Evolutionary conservation across 2,113 vertebrate species (phyloP).

Genomic region (Paramisgurnus dabryanus): DNA sequence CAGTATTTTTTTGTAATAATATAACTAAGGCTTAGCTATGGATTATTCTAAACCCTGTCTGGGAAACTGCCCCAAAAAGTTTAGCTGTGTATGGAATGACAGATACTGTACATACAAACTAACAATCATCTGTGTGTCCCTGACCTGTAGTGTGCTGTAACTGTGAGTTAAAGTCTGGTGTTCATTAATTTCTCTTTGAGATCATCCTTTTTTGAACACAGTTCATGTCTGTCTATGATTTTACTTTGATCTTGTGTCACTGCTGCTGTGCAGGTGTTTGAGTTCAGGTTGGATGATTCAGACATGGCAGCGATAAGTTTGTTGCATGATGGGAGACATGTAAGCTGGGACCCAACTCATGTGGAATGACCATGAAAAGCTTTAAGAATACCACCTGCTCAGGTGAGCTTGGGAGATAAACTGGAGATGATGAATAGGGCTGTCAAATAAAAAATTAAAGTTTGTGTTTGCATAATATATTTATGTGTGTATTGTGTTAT

Average conservation of each 20-base stretch:
- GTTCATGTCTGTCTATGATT: neutral
- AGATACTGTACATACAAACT: too few species aligned
- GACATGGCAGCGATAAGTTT: constrained; percentile 74
- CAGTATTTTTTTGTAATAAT: too few species aligned
- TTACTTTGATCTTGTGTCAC: neutral
- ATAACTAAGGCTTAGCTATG: too few species aligned
- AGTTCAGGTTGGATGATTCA: constrained; percentile 71
- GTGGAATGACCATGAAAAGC: constrained; percentile 65
- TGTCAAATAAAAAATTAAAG: too few species aligned
- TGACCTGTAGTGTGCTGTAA: neutral
- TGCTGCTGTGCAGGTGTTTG: constrained; percentile 71
- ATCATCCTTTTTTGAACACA: constrained; percentile 24
- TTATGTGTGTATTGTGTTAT: too few species aligned
- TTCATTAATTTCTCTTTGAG: neutral
- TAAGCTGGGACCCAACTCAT: constrained; percentile 79
- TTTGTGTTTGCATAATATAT: too few species aligned
- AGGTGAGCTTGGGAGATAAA: constrained; percentile 21
- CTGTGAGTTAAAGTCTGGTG: neutral
- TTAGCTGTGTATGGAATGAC: too few species aligned
- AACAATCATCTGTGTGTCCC: neutral
- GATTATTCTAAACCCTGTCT: too few species aligned
- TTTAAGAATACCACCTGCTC: constrained; percentile 5
- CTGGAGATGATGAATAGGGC: too few species aligned
- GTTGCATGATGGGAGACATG: constrained; percentile 80
- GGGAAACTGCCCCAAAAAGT: too few species aligned